phyloP scores from a whole-genome alignment of 2,797 vertebrate genomes.

The Phalloptychus januarius region DNA sequence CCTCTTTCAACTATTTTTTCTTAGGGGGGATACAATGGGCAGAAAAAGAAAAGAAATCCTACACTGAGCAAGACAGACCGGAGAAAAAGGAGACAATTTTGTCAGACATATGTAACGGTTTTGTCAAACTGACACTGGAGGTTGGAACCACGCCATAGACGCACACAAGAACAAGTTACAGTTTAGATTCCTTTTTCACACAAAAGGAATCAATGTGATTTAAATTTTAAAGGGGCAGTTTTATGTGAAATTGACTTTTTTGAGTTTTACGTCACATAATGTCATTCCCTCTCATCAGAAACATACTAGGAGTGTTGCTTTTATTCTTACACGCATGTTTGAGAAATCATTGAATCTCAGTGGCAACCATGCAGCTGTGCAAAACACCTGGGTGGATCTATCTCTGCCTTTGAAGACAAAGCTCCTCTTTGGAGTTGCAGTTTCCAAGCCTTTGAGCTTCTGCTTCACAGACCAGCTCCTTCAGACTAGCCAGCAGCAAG shows the following conservation, averaged over 20 bases:
- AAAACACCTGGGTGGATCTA: no score
- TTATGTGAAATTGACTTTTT: neutral
- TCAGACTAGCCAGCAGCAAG: no score
- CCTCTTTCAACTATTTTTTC: constrained; percentile 65
- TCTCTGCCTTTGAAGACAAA: no score
- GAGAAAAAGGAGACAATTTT: constrained; percentile 8
- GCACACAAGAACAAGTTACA: neutral
- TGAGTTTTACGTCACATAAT: neutral
- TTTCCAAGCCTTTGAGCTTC: no score
- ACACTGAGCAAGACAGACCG: neutral
- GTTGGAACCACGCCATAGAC: neutral
- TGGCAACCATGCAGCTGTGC: no score
- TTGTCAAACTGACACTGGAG: constrained; percentile 1
- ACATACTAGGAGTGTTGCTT: no score
- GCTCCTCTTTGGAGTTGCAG: no score
- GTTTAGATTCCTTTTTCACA: no score
- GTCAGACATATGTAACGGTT: constrained; percentile 5
- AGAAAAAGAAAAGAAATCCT: neutral
- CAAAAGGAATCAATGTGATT: neutral
- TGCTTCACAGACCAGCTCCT: no score
- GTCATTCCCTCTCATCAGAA: no score
- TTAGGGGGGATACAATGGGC: neutral
- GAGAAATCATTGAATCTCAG: no score
- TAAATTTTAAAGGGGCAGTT: neutral
- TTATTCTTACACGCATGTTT: no score